phyloP scores from a whole-genome alignment of 2,888 invertebrate species.

The Thera obeliscata region DNA sequence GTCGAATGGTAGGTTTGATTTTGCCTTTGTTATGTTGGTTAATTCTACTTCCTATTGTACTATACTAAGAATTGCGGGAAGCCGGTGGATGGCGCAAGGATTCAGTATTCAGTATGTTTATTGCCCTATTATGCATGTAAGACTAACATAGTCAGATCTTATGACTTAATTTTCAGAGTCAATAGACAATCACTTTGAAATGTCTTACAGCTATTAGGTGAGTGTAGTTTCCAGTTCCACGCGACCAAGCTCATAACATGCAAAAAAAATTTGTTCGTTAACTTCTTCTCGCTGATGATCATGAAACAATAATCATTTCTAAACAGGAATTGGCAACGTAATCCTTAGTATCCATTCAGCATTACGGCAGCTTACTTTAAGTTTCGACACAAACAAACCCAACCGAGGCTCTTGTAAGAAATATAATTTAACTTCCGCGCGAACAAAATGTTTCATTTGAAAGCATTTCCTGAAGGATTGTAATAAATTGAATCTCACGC shows the following conservation, averaged over 20 bases:
- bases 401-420: slow-evolving; percentile 66
- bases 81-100: too few species aligned
- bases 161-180: too few species aligned
- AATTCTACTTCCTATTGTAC: not conserved
- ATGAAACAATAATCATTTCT: slow-evolving; percentile 21
- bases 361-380: slow-evolving; percentile 63
- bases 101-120: too few species aligned
- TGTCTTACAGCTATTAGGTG: too few species aligned
- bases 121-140: too few species aligned
- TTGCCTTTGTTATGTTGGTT: slow-evolving; percentile 9
- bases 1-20: slow-evolving; percentile 50
- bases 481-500: slow-evolving; percentile 80
- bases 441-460: slow-evolving; percentile 77
- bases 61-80: too few species aligned
- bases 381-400: slow-evolving; percentile 65
- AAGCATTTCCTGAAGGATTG: slow-evolving; percentile 75
- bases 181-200: too few species aligned
- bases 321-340: slow-evolving; percentile 32
- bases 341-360: slow-evolving; percentile 56
- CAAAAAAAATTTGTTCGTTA: too few species aligned
- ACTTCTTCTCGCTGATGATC: too few species aligned
- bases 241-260: too few species aligned
- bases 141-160: too few species aligned
- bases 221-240: too few species aligned
- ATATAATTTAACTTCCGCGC: slow-evolving; percentile 76